These are phyloP conservation scores for Spongilla lacustris DNA, from an alignment of 37 sponge, comb jelly and placozoan species.

Conservation along the genomic window DNA sequence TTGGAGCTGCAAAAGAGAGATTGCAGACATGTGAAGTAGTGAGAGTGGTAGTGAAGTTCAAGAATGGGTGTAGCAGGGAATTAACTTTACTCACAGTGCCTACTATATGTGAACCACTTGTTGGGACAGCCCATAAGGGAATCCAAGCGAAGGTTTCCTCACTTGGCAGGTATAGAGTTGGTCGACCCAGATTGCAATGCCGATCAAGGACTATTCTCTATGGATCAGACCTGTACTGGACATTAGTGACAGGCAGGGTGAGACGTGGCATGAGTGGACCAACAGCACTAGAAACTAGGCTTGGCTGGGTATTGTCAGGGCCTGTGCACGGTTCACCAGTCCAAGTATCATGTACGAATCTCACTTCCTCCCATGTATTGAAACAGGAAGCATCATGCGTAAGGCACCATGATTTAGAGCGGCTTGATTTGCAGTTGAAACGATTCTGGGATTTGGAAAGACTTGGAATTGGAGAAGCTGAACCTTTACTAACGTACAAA, in stretches of 20 bases:
- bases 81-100: background rate
- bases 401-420: background rate
- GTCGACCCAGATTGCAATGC: no score
- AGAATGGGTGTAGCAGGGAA: background rate
- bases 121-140: background rate
- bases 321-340: background rate
- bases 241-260: background rate
- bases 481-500: no score
- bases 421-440: slow-evolving; percentile 11
- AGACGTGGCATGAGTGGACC: slow-evolving; percentile 6
- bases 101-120: slow-evolving; percentile 24
- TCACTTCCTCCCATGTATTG: background rate
- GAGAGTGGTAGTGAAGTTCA: no score
- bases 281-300: slow-evolving; percentile 13
- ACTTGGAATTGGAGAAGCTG: slow-evolving; percentile 7
- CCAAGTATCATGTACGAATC: background rate
- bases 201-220: background rate
- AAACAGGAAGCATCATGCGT: background rate
- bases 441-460: slow-evolving; percentile 10
- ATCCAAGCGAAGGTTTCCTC: slow-evolving; percentile 4
- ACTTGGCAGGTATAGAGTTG: background rate
- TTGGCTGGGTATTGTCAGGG: slow-evolving; percentile 30
- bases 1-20: no score
- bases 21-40: no score
- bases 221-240: slow-evolving; percentile 4